Percentiles rank a stretch among this genome's conserved stretches.
Evolutionary conservation across 1,140 invertebrate genomes (phyloP).

Genomic region (roundworm (Caenorhabditis elegans)): DNA sequence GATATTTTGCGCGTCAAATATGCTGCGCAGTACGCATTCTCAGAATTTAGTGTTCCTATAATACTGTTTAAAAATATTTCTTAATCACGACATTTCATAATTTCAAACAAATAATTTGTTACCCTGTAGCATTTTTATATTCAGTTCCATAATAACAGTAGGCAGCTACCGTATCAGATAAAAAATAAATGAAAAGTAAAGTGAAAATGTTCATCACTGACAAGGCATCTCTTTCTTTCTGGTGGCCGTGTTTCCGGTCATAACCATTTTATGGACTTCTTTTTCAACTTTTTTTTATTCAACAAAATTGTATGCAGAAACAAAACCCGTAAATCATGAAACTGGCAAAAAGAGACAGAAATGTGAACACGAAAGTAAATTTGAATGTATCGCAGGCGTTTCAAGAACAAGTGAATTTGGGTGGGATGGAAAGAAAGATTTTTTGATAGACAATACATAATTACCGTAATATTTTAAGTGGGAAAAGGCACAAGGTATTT

Average conservation of each 20-base stretch:
- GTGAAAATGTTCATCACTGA: not conserved
- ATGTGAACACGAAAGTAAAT: not conserved
- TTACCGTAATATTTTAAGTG: not conserved
- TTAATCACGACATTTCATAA: not conserved
- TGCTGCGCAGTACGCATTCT: too few species aligned
- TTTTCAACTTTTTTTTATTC: constrained; percentile 16
- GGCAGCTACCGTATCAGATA: not conserved
- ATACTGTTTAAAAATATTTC: too few species aligned
- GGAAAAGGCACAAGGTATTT: not conserved
- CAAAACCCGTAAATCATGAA: constrained; percentile 2
- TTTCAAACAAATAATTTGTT: not conserved
- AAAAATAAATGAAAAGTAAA: not conserved
- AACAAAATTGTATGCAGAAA: not conserved
- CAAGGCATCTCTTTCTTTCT: not conserved
- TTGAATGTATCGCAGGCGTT: not conserved
- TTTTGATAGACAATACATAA: not conserved
- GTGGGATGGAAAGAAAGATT: not conserved
- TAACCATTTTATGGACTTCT: not conserved
- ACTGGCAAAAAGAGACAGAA: not conserved
- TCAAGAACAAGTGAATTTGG: not conserved
- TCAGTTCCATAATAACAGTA: constrained; percentile 19
- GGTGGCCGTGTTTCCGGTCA: constrained; percentile 6
- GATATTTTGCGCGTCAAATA: too few species aligned
- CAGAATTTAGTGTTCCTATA: too few species aligned
- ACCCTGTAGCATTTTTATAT: constrained; percentile 17